Evolutionary conservation across 2,888 invertebrate genomes (phyloP).

Genomic region (Odontocolon sp.): DNA sequence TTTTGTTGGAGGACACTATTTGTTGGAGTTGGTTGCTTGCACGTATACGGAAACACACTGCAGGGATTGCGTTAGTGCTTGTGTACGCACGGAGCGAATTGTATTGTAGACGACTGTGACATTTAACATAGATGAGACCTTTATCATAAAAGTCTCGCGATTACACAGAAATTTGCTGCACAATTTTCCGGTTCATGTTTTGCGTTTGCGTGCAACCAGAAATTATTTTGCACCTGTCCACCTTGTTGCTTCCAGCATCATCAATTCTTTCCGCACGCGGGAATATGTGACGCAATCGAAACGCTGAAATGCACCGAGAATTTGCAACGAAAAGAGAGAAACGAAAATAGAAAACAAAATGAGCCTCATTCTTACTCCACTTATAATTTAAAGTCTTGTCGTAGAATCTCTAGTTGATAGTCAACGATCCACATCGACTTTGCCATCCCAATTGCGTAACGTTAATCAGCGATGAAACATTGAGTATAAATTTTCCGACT

Average conservation of each 20-base stretch:
- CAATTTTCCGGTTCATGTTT: slow-evolving; percentile 4
- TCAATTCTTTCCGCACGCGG: slow-evolving; percentile 6
- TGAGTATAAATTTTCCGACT: too few species aligned
- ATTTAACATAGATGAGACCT: too few species aligned
- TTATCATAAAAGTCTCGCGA: slow-evolving; percentile 25
- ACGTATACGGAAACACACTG: too few species aligned
- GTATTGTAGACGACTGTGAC: too few species aligned
- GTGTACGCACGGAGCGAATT: too few species aligned
- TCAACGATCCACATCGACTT: slow-evolving; percentile 17
- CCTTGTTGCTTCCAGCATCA: not conserved
- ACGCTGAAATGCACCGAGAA: not conserved
- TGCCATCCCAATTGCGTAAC: slow-evolving; percentile 32
- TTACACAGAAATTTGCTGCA: slow-evolving; percentile 22
- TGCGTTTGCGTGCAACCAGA: too few species aligned
- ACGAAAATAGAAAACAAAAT: not conserved
- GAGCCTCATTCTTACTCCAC: slow-evolving; percentile 5
- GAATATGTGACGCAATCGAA: slow-evolving; percentile 1
- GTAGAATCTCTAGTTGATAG: slow-evolving; percentile 15
- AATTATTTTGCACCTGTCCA: too few species aligned
- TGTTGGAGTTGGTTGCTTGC: too few species aligned
- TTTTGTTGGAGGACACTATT: too few species aligned
- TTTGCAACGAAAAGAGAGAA: not conserved
- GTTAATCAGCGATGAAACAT: slow-evolving; percentile 17
- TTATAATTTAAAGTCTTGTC: too few species aligned
- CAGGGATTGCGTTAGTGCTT: too few species aligned